Evolutionary conservation across 2,113 vertebrate species (phyloP).

Genomic region (Pseudopodoces humilis): DNA sequence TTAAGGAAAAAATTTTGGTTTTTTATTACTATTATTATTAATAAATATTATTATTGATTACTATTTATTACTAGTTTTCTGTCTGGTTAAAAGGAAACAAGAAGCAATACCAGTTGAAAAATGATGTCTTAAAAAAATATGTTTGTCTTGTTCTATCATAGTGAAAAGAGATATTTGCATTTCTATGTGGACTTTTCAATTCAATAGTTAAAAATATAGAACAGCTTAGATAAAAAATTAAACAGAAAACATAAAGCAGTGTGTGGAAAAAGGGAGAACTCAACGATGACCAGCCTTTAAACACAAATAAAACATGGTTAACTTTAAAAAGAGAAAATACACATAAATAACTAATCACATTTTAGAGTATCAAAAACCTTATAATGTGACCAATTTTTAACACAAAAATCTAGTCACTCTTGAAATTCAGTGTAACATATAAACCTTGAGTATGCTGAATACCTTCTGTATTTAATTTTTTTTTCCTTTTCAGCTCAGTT

Average conservation of each 20-base stretch:
- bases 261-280: neutral
- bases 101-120: neutral
- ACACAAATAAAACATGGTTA: neutral
- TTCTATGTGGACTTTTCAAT: neutral
- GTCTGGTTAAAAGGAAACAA: neutral
- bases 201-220: neutral
- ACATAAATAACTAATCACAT: neutral
- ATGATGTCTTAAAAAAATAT: neutral
- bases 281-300: neutral
- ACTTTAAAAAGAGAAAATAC: neutral
- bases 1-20: accelerated
- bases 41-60: too few relatives aligned
- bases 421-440: neutral
- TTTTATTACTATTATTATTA: neutral
- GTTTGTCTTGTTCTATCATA: neutral
- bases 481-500: neutral
- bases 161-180: neutral
- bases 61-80: too few relatives aligned
- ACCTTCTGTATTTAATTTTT: neutral
- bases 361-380: neutral
- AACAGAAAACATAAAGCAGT: neutral
- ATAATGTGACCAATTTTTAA: neutral
- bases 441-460: neutral
- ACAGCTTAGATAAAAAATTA: neutral
- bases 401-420: neutral